Evolutionary conservation across 2,888 invertebrate species (phyloP), one percentile per base, ranked within the genome.

Genomic region (Dryomyza anilis): DNA sequence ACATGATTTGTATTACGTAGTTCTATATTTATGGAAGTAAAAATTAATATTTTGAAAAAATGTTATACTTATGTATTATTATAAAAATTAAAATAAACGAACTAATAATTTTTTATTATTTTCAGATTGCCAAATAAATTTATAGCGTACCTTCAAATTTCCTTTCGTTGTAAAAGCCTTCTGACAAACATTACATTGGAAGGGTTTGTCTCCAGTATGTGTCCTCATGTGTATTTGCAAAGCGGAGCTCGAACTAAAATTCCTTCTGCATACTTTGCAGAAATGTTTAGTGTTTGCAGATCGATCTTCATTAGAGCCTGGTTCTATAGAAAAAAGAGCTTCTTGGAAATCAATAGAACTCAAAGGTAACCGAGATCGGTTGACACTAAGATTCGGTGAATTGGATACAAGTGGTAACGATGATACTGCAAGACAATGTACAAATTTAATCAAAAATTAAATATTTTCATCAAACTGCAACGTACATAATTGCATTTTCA

Each of bases 221-320:
- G 98, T 98, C 78, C 98, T 89, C 94, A 97, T 97, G 86, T 98
- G 98, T 81, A 99, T 99, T 86, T 98, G 97, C 76, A 99, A 89
- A 73, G 98, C 98, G 76, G 97, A 97, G 77, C 95, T 96, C 75
- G 96, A 96, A 70, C 96, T 96, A 88, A 99, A 98, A 87, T 96
- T 96, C 87, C 98, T 96, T 85, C 95, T 93, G 87, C 98, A 98
- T 78, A 97, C 95, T 78, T 94, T 93, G 86, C 98, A 98, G 84
- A 96, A 91, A 86, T 98, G 98, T 86, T 96, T 96, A 55, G 80
- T 81, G 63, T 83, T 83, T 29, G 79, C 76, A 19, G 79, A 77
- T 27, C 77, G 78, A 70, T 82, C 83, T 50, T 78, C 71, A 29
- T 73, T 77, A 1, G 78, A 76, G 19, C 69, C 75, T 1, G 80